These are phyloP conservation scores for Tenrec ecaudatus DNA, from an alignment of 2,113 vertebrate species.

Conservation along the genomic window DNA sequence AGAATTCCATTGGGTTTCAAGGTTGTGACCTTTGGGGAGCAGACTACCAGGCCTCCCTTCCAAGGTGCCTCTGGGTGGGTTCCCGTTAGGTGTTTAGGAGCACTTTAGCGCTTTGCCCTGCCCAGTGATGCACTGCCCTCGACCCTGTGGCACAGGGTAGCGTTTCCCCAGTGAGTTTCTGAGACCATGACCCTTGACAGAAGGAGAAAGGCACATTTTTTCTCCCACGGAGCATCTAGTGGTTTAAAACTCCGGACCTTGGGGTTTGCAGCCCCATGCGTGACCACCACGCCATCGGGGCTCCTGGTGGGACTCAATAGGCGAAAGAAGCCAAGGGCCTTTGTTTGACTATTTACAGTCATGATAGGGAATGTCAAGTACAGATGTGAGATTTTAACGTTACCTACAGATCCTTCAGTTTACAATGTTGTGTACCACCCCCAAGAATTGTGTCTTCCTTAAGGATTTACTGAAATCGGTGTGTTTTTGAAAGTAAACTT, in stretches of 20 bases:
- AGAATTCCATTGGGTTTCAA: neutral
- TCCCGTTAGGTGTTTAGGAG: neutral
- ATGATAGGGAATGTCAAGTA: neutral
- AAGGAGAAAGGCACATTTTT: too few species aligned
- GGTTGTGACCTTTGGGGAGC: neutral
- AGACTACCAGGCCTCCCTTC: neutral
- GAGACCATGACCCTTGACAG: too few species aligned
- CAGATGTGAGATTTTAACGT: neutral
- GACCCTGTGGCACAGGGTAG: too few species aligned
- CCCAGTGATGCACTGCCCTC: neutral
- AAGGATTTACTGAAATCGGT: constrained; percentile 5
- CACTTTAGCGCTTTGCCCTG: neutral
- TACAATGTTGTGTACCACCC: neutral
- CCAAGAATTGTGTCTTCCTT: neutral
- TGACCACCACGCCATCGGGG: too few species aligned
- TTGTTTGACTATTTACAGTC: constrained; percentile 18
- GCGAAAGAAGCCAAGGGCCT: neutral
- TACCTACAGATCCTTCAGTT: neutral
- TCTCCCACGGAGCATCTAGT: too few species aligned
- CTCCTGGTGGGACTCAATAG: neutral
- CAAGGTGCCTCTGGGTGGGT: neutral
- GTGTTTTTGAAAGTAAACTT: neutral
- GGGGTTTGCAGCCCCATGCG: neutral
- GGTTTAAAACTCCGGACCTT: too few species aligned
- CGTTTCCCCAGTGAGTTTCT: too few species aligned